Conservation (phyloP, 30 jellyfish, hydroid and myxozoan species). For the Turritopsis rubra region DNA sequence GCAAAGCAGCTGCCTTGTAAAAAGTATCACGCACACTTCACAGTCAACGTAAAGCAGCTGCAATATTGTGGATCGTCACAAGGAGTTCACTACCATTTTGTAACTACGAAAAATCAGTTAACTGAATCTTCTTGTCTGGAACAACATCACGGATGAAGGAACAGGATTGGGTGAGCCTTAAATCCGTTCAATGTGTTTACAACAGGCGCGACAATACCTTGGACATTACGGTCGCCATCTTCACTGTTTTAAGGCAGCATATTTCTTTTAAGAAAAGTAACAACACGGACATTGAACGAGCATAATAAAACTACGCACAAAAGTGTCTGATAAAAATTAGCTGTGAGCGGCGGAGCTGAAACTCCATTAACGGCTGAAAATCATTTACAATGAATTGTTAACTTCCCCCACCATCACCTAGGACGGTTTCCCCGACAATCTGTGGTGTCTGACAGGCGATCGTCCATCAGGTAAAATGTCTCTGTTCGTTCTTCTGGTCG, state of each 20-base stretch:
- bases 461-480: slow-evolving; percentile 18
- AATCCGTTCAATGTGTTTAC: too few relatives aligned
- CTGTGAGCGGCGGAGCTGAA: too few relatives aligned
- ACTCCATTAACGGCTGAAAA: not conserved
- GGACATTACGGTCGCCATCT: not conserved
- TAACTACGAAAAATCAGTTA: too few relatives aligned
- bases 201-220: too few relatives aligned
- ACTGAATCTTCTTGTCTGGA: too few relatives aligned
- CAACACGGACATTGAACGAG: not conserved
- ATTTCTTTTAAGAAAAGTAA: not conserved
- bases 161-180: too few relatives aligned
- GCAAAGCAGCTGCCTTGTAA: too few relatives aligned
- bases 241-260: not conserved
- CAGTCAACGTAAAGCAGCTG: too few relatives aligned
- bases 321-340: not conserved
- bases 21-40: too few relatives aligned
- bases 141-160: too few relatives aligned
- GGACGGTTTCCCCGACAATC: slow-evolving; percentile 26
- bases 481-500: slow-evolving; percentile 29
- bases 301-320: not conserved
- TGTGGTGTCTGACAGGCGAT: slow-evolving; percentile 27
- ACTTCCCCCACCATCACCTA: not conserved
- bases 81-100: too few relatives aligned
- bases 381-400: not conserved
- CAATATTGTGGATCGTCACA: too few relatives aligned